Evolutionary conservation across 2,113 vertebrate species (phyloP).

Genomic region (Eonycteris spelaea): DNA sequence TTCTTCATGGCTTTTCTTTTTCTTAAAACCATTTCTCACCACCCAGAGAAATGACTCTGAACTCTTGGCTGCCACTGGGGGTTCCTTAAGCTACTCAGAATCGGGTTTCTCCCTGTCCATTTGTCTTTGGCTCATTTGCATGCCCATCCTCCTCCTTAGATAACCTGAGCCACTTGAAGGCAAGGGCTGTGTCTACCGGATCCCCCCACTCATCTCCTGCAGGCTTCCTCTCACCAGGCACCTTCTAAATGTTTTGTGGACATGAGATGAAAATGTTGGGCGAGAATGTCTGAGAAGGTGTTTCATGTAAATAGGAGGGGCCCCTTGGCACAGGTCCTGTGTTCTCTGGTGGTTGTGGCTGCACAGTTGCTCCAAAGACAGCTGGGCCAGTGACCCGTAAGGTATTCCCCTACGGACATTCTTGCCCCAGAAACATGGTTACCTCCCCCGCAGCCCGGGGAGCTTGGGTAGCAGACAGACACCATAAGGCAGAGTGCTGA

Average conservation of each 20-base stretch:
- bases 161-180: neutral
- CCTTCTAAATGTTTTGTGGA: neutral
- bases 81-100: neutral
- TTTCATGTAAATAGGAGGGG: neutral
- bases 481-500: conserved; percentile 54
- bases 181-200: neutral
- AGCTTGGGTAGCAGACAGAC: conserved; percentile 64
- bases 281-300: neutral
- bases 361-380: neutral
- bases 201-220: neutral
- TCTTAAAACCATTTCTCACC: neutral
- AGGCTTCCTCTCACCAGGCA: neutral
- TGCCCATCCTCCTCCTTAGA: neutral
- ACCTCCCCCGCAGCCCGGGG: neutral
- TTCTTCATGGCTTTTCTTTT: neutral
- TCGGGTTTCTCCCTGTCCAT: neutral
- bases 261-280: neutral
- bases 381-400: neutral
- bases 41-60: neutral
- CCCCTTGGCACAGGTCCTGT: neutral
- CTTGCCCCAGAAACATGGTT: neutral
- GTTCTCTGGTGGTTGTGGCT: neutral
- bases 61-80: neutral
- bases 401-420: neutral
- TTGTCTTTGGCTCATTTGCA: neutral